These are phyloP conservation scores for Spinibarbus caldwelli DNA, from an alignment of 2,797 vertebrate species.

Conservation along the genomic window DNA sequence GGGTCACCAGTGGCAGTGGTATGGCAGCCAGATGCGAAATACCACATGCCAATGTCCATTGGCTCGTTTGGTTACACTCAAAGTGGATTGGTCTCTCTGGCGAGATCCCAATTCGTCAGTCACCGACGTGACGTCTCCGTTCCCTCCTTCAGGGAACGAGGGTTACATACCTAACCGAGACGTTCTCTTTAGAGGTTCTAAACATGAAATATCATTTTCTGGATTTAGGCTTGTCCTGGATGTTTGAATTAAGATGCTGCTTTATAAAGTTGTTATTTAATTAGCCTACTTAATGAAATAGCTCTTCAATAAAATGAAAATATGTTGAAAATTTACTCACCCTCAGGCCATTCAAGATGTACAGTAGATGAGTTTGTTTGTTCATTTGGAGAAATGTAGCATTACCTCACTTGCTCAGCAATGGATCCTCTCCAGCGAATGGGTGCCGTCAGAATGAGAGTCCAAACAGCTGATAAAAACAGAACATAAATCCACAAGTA, in stretches of 20 bases:
- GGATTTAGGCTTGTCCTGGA: background rate
- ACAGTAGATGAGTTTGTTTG: background rate
- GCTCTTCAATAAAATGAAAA: background rate
- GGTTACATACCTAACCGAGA: too few relatives aligned
- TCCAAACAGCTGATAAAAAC: background rate
- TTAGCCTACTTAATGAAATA: background rate
- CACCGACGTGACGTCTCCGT: too few relatives aligned
- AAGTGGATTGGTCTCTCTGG: too few relatives aligned
- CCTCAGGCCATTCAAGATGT: background rate
- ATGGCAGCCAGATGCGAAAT: too few relatives aligned
- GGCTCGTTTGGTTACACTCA: too few relatives aligned
- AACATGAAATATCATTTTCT: background rate
- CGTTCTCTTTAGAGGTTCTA: background rate
- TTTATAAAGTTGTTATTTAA: background rate
- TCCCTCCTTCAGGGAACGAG: too few relatives aligned
- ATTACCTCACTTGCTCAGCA: background rate
- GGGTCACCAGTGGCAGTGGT: too few relatives aligned
- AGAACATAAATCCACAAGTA: background rate
- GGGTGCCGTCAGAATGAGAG: background rate
- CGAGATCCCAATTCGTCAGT: too few relatives aligned
- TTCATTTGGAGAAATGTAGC: background rate
- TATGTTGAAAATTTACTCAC: background rate
- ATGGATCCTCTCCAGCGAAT: background rate
- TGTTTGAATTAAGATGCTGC: background rate
- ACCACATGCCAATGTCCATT: too few relatives aligned